Base-by-base conservation (phyloP, 2,888 invertebrate species). In the Chironomus riparius region DNA sequence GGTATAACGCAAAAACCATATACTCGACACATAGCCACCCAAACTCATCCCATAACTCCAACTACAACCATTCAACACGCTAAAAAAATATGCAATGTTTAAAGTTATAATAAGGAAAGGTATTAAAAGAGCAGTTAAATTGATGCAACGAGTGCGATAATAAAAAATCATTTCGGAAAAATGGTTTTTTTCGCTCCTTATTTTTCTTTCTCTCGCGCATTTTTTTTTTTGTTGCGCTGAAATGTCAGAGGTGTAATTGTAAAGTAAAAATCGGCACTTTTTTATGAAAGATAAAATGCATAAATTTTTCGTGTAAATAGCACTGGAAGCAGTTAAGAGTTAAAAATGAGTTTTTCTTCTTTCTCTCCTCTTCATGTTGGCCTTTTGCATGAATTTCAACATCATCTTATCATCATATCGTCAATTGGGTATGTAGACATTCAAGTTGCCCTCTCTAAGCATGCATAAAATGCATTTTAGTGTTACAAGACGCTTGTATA, bases 171-270 rank as follows among this genome's bases (percentile, higher is more conserved):
- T 73, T 73, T 73, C 62, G 62, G 72, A 62, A 73, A 70, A 73
- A 61, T 73, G 72, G 56, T 56, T 71, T 71, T 22, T 65, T 24
- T 18, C 65, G 65, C 65, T 56, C 56, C n/a, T 15, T 70, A n/a
- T 47, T n/a, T 38, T 38, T 38, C 10, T 38, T 38, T 38, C 38
- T 38, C 38, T 38, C 38, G 38, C 10, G 38, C 38, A 38, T 38
- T 10, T 7, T 38, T 38, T 38, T 38, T 7, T 38, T 38, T 38
- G 38, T 38, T 38, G 38, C 38, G 15, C 56, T 22, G 56, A 24
- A 24, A 65, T 73, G 72, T 73, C 72, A 73, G 72, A 73, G 72
- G 72, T 73, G 72, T 73, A 73, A 73, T 73, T 73, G 72, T 61
- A 65, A 21, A 21, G 65, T 21, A 22, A 65, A 65, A 65, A 65